phyloP scores from a whole-genome alignment of 2,888 invertebrate genomes.

The Heliconius erato region DNA sequence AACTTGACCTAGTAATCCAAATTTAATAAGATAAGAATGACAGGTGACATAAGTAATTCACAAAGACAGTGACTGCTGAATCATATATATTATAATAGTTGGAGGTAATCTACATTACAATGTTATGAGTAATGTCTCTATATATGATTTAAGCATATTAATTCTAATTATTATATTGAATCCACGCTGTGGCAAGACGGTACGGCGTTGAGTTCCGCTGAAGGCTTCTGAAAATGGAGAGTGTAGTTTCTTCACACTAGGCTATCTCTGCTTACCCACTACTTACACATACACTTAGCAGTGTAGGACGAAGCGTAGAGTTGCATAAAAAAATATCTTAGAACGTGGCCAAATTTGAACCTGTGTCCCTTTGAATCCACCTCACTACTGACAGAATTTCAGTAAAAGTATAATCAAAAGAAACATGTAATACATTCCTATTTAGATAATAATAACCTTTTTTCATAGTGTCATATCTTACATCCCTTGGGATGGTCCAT shows the following conservation, averaged over 20 bases:
- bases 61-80: conserved; percentile 23
- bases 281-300: too few species aligned
- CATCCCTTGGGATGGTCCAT: conserved; percentile 13
- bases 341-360: too few species aligned
- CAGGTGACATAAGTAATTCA: conserved; percentile 25
- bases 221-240: too few species aligned
- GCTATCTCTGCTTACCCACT: too few species aligned
- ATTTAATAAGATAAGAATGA: conserved; percentile 26
- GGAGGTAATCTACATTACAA: conserved; percentile 24
- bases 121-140: background rate
- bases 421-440: conserved; percentile 1
- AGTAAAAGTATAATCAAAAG: background rate
- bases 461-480: conserved; percentile 2
- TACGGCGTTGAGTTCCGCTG: too few species aligned
- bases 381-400: too few species aligned
- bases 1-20: conserved; percentile 28
- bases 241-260: too few species aligned
- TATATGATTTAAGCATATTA: background rate
- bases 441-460: conserved; percentile 7
- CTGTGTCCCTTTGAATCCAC: too few species aligned
- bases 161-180: background rate
- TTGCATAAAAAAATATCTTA: too few species aligned
- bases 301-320: too few species aligned
- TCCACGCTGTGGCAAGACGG: too few species aligned
- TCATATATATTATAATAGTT: background rate